Base-by-base conservation (phyloP, 2,888 invertebrate species). In the Hypena proboscidalis region DNA sequence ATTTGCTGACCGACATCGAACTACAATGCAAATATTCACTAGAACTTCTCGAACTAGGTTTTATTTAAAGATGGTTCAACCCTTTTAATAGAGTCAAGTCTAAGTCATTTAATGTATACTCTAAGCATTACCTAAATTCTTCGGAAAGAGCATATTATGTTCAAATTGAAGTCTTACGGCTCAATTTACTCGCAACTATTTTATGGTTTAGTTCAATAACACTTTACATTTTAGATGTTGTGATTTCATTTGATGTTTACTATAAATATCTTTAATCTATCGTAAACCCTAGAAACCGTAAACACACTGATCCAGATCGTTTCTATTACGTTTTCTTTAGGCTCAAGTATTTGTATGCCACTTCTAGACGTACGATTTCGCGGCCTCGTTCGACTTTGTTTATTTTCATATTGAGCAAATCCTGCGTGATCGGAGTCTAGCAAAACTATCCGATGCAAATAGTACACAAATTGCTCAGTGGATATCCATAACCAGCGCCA, bases 401-500 rank as follows among this genome's bases (percentile, higher is more conserved):
- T 79, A 80, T 82, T 79, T 83, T 83, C 72, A 76, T 77, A 77
- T 80, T 66, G 68, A 65, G 59, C 67, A 63, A 71, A 61, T 57
- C 67, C 80, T 83, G 80, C 87, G 82, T 84, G 83, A 83, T 77
- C 76, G 63, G 74, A 71, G 80, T 72, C 68, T 68, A 70, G 70
- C 72, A 69, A 67, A 69, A 67, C 71, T 70, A 75, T 76, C 74
- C 71, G 78, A 83, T 83, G 83, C 81, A 82, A 86, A 87, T 85
- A 79, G 77, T 74, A 70, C 77, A 76, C 78, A 85, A 87, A 86
- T 87, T 86, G 82, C 83, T 55, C 74, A 71, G 73, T 74, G 75
- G 81, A 80, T 79, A 70, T 80, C 80, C 77, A 76, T 79, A 77
- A 74, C 77, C 70, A 76, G 80, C 77, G 74, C 77, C 75, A 74